Conservation (phyloP, 2,113 vertebrate species). For the Platanista minor region DNA sequence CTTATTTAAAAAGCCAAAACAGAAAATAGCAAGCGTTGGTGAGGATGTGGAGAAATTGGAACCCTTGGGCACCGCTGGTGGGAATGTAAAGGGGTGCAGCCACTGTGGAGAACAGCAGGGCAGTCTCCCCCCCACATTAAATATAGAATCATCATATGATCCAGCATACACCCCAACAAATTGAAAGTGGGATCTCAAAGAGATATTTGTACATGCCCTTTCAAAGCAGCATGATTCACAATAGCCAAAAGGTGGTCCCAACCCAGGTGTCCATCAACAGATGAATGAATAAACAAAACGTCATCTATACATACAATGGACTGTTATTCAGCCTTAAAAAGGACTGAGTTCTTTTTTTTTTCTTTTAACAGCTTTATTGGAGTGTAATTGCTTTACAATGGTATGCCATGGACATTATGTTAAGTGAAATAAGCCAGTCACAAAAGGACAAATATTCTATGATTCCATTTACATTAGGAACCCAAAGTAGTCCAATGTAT, state of each 20-base stretch:
- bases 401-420: not conserved
- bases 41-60: not conserved
- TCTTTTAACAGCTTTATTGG: no score
- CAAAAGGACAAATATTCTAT: no score
- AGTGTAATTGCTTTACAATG: no score
- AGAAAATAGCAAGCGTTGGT: not conserved
- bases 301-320: not conserved
- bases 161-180: no score
- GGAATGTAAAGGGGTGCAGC: not conserved
- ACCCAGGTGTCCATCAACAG: not conserved
- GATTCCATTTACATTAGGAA: not conserved
- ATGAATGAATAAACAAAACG: not conserved
- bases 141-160: no score
- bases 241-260: not conserved
- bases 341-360: not conserved
- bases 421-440: not conserved
- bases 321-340: not conserved
- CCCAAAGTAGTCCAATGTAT: no score
- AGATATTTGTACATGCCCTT: not conserved
- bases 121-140: no score
- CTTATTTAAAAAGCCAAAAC: not conserved
- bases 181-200: not conserved
- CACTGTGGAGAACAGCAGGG: not conserved
- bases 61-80: not conserved
- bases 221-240: not conserved